These are phyloP conservation scores for Carpatolechia fugitivella DNA, from an alignment of 2,888 invertebrate genomes.

Conservation along the genomic window DNA sequence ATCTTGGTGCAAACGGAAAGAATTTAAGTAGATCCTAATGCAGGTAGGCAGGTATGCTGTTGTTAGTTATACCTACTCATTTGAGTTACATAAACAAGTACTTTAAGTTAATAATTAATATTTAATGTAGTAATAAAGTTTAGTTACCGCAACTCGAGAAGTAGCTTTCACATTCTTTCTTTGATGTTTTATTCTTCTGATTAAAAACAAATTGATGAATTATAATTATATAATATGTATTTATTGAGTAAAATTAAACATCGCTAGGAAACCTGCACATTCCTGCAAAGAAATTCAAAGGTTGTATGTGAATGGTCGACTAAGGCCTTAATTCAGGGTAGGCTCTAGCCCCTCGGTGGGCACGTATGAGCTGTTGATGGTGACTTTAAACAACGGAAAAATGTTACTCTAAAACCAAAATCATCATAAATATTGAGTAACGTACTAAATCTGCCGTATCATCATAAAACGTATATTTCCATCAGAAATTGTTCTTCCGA, in stretches of 20 bases:
- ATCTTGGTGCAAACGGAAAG: too few relatives aligned
- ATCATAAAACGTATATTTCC: neutral
- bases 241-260: too few relatives aligned
- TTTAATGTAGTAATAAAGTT: neutral
- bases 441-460: neutral
- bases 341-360: too few relatives aligned
- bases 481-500: neutral
- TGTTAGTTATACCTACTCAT: too few relatives aligned
- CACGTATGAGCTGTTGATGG: neutral
- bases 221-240: too few relatives aligned
- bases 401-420: neutral
- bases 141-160: neutral
- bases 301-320: too few relatives aligned
- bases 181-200: neutral
- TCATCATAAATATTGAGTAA: neutral
- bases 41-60: too few relatives aligned
- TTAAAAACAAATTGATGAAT: too few relatives aligned
- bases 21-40: too few relatives aligned
- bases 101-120: neutral
- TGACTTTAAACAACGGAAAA: neutral
- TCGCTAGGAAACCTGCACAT: too few relatives aligned
- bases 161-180: neutral
- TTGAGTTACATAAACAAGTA: neutral
- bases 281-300: too few relatives aligned
- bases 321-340: too few relatives aligned